Percentiles rank a stretch among this genome's conserved stretches.
Evolutionary conservation across 2,888 invertebrate genomes (phyloP).

Genomic region (Holacanthella duospinosa): DNA sequence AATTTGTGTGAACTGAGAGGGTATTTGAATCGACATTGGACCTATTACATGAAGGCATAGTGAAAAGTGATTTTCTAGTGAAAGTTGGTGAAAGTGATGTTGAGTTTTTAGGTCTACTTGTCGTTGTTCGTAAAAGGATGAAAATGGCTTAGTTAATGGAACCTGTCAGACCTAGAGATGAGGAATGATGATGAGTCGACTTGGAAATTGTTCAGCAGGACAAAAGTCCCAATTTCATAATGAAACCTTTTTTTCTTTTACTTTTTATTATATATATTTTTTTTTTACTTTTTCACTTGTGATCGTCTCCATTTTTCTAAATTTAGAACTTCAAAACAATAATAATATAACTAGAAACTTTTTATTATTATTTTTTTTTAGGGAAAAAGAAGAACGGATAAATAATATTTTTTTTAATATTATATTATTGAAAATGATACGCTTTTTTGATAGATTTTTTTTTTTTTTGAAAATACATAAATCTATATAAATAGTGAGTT

Average conservation of each 20-base stretch:
- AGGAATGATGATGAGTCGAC: slow-evolving; percentile 29
- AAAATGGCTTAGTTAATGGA: slow-evolving; percentile 31
- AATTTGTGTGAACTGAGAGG: too few species aligned
- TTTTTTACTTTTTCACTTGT: background rate
- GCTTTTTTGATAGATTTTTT: too few species aligned
- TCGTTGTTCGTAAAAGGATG: slow-evolving; percentile 8
- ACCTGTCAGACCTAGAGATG: slow-evolving; percentile 25
- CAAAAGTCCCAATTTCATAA: slow-evolving; percentile 30
- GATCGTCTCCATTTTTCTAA: background rate
- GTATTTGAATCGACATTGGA: too few species aligned
- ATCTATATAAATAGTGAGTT: too few species aligned
- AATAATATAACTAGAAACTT: background rate
- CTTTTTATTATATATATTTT: background rate
- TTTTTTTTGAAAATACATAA: too few species aligned
- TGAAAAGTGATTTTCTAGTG: too few species aligned
- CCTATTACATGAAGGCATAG: too few species aligned
- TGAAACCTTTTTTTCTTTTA: slow-evolving; percentile 16
- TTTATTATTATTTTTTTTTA: background rate
- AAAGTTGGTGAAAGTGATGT: too few species aligned
- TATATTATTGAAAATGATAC: too few species aligned
- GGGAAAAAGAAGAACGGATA: background rate
- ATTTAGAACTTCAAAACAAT: background rate
- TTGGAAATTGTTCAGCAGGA: slow-evolving; percentile 18
- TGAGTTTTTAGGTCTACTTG: too few species aligned
- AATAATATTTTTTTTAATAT: too few species aligned